Conservation (phyloP, 92 coral and sea anemone genomes). For the Chrysogorgia sp. region DNA sequence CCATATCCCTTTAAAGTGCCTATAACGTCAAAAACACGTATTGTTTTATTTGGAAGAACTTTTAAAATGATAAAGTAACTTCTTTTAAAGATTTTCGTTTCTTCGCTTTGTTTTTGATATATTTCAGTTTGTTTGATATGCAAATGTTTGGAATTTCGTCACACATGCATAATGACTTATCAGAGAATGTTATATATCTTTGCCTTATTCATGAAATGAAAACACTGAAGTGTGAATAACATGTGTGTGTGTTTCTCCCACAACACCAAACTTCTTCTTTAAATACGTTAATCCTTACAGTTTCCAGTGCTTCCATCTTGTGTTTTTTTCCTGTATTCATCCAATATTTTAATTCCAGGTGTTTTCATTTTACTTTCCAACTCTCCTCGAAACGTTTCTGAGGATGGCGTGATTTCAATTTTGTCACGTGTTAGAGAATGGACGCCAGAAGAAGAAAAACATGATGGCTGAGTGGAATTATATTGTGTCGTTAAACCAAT, state of each 20-base stretch:
- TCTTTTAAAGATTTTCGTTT: no score
- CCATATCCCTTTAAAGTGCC: no score
- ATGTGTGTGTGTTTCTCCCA: not conserved
- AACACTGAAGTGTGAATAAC: no score
- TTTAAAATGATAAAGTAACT: no score
- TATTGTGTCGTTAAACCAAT: conserved; percentile 52
- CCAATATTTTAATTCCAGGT: conserved; percentile 24
- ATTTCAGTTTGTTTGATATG: no score
- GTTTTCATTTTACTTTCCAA: conserved; percentile 15
- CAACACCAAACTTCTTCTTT: not conserved
- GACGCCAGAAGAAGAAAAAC: conserved; percentile 19
- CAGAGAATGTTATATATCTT: no score
- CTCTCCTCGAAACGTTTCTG: not conserved
- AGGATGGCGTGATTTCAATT: not conserved
- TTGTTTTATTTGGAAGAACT: no score
- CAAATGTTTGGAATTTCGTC: no score
- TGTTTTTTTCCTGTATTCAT: conserved; percentile 28
- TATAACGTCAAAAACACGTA: no score
- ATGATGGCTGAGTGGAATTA: conserved; percentile 19
- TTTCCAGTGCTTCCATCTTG: conserved; percentile 71
- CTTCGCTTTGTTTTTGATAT: no score
- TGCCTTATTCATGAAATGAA: no score
- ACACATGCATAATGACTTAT: no score
- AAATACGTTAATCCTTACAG: conserved; percentile 66
- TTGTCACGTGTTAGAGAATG: conserved; percentile 26